A percentile compares a stretch with the other conserved stretches of the same genome.
phyloP scores from a whole-genome alignment of 1,140 invertebrate species.

The Pseudomyrmex flavicornis region DNA sequence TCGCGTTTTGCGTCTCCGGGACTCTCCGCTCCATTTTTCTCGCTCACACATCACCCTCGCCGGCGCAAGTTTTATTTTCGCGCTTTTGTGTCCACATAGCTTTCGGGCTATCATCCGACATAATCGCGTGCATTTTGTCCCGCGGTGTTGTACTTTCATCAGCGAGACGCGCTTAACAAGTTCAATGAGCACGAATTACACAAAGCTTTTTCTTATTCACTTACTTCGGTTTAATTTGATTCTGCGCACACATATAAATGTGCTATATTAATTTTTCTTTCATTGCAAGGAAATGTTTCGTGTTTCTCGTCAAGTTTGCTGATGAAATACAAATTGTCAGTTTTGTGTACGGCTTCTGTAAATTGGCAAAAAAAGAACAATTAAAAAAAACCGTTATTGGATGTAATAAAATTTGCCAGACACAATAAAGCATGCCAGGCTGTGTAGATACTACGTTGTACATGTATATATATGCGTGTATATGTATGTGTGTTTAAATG shows the following conservation, averaged over 20 bases:
- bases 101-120: constrained; percentile 28
- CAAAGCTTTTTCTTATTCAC: background rate
- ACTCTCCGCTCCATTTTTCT: constrained; percentile 11
- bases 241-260: background rate
- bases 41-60: background rate
- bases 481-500: background rate
- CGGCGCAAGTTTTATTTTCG: constrained; percentile 13
- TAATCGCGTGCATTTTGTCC: constrained; percentile 13
- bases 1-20: background rate
- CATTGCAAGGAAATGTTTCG: background rate
- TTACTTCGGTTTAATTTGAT: background rate
- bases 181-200: background rate
- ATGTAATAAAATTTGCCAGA: constrained; percentile 1
- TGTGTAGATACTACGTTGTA: background rate
- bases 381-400: background rate
- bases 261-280: background rate
- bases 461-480: too few relatives aligned
- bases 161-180: background rate
- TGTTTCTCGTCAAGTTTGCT: background rate
- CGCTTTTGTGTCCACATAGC: constrained; percentile 3
- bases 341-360: background rate
- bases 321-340: background rate
- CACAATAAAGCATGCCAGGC: background rate
- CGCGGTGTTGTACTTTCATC: background rate
- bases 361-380: too few relatives aligned